phyloP scores from a whole-genome alignment of 2,888 invertebrate species.

The Lomographa bimaculata region DNA sequence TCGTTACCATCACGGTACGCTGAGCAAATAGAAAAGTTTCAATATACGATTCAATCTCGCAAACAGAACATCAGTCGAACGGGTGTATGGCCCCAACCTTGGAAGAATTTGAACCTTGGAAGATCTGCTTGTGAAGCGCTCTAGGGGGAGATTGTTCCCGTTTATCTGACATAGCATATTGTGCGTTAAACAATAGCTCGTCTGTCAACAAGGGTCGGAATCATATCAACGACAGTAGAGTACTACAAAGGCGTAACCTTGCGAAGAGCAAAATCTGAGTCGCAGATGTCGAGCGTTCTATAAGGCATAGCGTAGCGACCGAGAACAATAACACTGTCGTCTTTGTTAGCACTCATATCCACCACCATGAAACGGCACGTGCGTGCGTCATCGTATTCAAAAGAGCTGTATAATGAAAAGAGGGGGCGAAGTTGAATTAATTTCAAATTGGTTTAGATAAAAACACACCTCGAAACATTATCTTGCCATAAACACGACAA shows the following conservation, averaged over 20 bases:
- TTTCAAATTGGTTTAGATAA: conserved; percentile 23
- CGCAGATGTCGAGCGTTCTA: conserved; percentile 47
- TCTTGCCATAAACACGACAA: conserved; percentile 26
- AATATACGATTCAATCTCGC: conserved; percentile 57
- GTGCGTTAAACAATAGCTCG: conserved; percentile 54
- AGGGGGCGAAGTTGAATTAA: conserved; percentile 14
- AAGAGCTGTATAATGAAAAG: conserved; percentile 27
- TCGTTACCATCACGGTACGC: conserved; percentile 52
- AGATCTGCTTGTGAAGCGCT: conserved; percentile 37
- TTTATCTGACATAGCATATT: conserved; percentile 48
- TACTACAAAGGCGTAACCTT: conserved; percentile 51
- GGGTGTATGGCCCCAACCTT: conserved; percentile 44
- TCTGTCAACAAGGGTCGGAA: conserved; percentile 44
- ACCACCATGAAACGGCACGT: conserved; percentile 50
- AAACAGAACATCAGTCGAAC: conserved; percentile 39
- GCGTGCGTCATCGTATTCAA: conserved; percentile 39
- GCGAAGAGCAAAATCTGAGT: conserved; percentile 50
- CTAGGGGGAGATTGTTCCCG: conserved; percentile 45
- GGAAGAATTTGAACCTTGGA: conserved; percentile 43
- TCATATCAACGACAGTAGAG: conserved; percentile 32
- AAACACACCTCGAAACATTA: conserved; percentile 27
- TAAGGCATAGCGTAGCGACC: conserved; percentile 25
- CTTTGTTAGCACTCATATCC: conserved; percentile 57
- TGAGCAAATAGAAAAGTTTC: conserved; percentile 63
- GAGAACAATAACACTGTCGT: conserved; percentile 60